Conservation (phyloP, 2,888 invertebrate genomes). For the Elysia crispata region DNA sequence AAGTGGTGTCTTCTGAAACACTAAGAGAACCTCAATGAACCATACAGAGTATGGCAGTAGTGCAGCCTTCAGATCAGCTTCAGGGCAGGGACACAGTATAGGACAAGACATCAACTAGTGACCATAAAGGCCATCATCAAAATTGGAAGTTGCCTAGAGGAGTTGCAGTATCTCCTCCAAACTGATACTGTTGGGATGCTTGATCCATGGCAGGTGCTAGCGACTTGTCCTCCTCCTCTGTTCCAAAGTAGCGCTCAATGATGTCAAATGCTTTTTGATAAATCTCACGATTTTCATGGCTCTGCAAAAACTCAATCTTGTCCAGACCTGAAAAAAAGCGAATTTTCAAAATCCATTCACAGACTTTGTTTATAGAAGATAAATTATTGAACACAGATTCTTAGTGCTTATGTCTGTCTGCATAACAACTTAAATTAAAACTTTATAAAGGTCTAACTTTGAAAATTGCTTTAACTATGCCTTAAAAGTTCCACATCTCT, state of each 20-base stretch:
- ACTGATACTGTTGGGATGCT: slow-evolving; percentile 70
- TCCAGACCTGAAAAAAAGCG: slow-evolving; percentile 84
- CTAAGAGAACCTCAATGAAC: too few relatives aligned
- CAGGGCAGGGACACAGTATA: background rate
- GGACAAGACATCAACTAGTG: background rate
- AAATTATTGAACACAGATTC: too few relatives aligned
- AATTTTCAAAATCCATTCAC: too few relatives aligned
- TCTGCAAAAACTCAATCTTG: slow-evolving; percentile 98
- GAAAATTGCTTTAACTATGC: too few relatives aligned
- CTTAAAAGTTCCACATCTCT: too few relatives aligned
- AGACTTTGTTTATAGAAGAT: too few relatives aligned
- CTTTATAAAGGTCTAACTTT: too few relatives aligned
- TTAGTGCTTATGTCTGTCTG: too few relatives aligned
- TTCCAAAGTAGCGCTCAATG: slow-evolving; percentile 95
- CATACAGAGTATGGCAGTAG: too few relatives aligned
- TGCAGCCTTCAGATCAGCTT: background rate
- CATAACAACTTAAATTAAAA: too few relatives aligned
- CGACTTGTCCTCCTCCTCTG: slow-evolving; percentile 86
- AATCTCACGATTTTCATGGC: slow-evolving; percentile 96
- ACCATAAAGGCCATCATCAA: slow-evolving; percentile 53
- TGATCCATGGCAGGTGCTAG: slow-evolving; percentile 84
- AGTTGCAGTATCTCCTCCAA: slow-evolving; percentile 60
- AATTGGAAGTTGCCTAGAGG: slow-evolving; percentile 71
- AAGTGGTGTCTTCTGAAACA: too few relatives aligned
- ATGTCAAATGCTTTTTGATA: slow-evolving; percentile 98